These are phyloP conservation scores for Aelia acuminata DNA, from an alignment of 2,888 invertebrate species.

Conservation along the genomic window DNA sequence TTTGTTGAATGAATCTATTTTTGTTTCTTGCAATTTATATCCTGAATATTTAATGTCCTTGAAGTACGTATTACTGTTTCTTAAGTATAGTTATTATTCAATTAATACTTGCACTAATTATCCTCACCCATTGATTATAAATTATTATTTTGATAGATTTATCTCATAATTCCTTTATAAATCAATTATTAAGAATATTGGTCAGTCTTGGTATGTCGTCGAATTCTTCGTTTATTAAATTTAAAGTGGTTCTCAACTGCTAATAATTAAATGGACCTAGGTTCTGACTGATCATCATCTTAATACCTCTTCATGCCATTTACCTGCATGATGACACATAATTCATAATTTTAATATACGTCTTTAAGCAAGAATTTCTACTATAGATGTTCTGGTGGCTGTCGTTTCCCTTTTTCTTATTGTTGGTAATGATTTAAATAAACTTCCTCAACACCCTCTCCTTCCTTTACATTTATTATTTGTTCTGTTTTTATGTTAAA, in stretches of 20 bases:
- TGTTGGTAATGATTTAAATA: neutral
- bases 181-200: too few species aligned
- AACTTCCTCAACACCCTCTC: conserved; percentile 7
- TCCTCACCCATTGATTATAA: neutral
- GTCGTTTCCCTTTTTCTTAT: neutral
- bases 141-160: too few species aligned
- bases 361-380: neutral
- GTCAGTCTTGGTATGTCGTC: too few species aligned
- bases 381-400: neutral
- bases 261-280: too few species aligned
- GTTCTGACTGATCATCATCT: neutral
- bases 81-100: too few species aligned
- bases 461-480: conserved; percentile 10
- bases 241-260: too few species aligned
- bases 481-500: neutral
- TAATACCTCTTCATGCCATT: neutral
- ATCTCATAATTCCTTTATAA: too few species aligned
- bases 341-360: neutral
- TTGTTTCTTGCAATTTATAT: neutral
- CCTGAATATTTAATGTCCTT: neutral
- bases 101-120: too few species aligned
- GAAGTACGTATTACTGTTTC: too few species aligned
- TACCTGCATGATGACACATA: neutral
- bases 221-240: too few species aligned
- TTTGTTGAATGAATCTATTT: neutral